These are phyloP conservation scores for Chamaetylas fuelleborni DNA, from an alignment of 2,113 vertebrate genomes.

Conservation along the genomic window DNA sequence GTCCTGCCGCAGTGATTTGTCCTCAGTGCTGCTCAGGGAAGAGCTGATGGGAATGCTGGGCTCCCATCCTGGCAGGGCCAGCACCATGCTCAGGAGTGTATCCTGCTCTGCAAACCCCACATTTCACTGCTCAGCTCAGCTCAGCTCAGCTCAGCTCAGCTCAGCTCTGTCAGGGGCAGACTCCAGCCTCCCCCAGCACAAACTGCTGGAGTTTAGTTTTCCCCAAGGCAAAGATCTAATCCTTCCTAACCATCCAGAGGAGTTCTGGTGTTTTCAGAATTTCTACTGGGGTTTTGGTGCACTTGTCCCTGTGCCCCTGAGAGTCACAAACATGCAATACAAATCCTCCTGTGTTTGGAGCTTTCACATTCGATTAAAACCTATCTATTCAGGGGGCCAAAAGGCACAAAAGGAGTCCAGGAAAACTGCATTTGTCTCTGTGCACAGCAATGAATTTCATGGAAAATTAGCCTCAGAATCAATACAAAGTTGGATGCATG, in stretches of 20 bases:
- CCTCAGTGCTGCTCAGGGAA: not conserved
- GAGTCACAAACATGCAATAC: slow-evolving; percentile 10
- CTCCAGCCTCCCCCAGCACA: not conserved
- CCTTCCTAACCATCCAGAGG: not conserved
- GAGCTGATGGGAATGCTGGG: not conserved
- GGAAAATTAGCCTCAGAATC: slow-evolving; percentile 43
- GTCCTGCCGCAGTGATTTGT: not conserved
- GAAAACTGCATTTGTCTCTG: slow-evolving; percentile 10
- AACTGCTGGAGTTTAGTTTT: not conserved
- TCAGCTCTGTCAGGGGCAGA: not conserved
- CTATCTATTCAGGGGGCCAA: not conserved
- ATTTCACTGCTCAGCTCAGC: not conserved
- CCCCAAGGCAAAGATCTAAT: not conserved
- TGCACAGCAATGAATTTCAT: slow-evolving; percentile 21
- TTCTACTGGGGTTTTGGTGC: not conserved
- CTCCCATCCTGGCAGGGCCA: not conserved
- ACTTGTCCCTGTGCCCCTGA: not conserved
- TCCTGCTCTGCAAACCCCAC: not conserved
- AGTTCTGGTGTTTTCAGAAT: not conserved
- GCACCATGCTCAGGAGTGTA: not conserved
- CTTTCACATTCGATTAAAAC: slow-evolving; percentile 47
- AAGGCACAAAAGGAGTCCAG: slow-evolving; percentile 3
- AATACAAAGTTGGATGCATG: not conserved
- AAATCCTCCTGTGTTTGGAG: not conserved
- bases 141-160: not conserved